phyloP scores from a whole-genome alignment of 1,140 invertebrate genomes.

The Rhynchophorus ferrugineus region DNA sequence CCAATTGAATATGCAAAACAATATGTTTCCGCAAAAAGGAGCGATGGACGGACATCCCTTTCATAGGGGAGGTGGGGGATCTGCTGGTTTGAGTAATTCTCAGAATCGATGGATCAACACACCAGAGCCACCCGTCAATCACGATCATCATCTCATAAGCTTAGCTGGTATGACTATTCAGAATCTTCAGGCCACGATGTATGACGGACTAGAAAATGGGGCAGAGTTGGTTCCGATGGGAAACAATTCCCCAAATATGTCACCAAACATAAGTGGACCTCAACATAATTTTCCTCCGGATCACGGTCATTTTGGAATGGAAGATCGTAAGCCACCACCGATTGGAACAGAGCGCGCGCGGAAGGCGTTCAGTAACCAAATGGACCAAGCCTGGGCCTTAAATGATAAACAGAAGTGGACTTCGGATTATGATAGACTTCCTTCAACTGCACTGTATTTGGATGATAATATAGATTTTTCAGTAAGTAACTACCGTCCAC shows the following conservation, averaged over 20 bases:
- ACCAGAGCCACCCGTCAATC: conserved; percentile 31
- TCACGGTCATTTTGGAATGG: conserved; percentile 33
- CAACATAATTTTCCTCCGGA: conserved; percentile 28
- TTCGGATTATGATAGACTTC: no score
- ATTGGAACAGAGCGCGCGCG: conserved; percentile 70
- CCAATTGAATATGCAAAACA: conserved; percentile 27
- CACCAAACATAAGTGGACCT: conserved; percentile 44
- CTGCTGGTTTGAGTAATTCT: no score
- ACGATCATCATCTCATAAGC: conserved; percentile 33
- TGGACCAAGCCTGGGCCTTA: conserved; percentile 52
- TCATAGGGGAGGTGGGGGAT: background rate
- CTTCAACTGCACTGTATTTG: conserved; percentile 34
- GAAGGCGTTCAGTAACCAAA: conserved; percentile 44
- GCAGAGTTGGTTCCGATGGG: conserved; percentile 31
- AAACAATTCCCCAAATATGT: conserved; percentile 52
- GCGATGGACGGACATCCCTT: conserved; percentile 10
- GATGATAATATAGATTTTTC: conserved; percentile 42
- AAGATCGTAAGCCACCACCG: conserved; percentile 65
- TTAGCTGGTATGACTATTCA: conserved; percentile 40
- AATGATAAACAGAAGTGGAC: conserved; percentile 46
- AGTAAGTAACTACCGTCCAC: conserved; percentile 33
- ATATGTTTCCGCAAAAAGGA: conserved; percentile 24
- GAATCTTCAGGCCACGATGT: conserved; percentile 42
- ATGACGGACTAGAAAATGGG: conserved; percentile 47
- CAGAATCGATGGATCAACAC: conserved; percentile 31